Base-by-base conservation (phyloP, 2,888 invertebrate species). In the Amphipyra berbera region DNA sequence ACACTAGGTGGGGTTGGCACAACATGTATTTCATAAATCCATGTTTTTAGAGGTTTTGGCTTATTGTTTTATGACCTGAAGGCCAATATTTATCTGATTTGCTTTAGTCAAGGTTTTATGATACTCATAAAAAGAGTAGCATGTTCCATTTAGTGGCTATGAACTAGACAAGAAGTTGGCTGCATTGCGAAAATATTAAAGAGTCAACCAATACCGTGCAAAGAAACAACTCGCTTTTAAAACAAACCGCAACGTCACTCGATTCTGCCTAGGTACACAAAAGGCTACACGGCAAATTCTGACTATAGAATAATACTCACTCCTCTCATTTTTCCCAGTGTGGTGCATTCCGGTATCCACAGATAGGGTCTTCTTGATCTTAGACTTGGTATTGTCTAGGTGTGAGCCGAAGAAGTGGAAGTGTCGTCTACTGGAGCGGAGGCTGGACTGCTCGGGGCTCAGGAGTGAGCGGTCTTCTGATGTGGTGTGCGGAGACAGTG, bases 261-360 rank as follows among this genome's bases (percentile, higher is more conserved):
- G 2, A 30, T 30, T 30, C 4, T 12, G 12, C 5, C 3, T 12
- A 7, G 12, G 1, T 3, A 41, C 44, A 40, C 21, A 27, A 45
- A 62, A 40, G 27, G 8, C 45, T 64, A 68, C 45, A 68, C 49
- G 35, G 27, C 7, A 49, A 35, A 13, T 21, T 7, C 30, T 30
- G 6, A 7, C 30, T 4, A 30, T 4, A 30, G 7, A 7, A 9
- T 61, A 53, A 47, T n/a, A 84, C 88, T 84, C 63, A 93, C 93
- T 91, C 75, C 87, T 86, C 3, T 91, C 92, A 75, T 83, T 91
- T 54, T 90, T 85, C 3, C 95, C 95, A n/a, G 95, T 95, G 58
- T 94, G 95, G 79, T 95, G 95, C 90, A 95, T 95, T 30, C 95
- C 95, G 0, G 95, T 95, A 48, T 95, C 95, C 13, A 95, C 95